Evolutionary conservation across 2,888 invertebrate genomes (phyloP), one percentile per base, ranked within the genome.

Genomic region (Trissolcus brochymenae): DNA sequence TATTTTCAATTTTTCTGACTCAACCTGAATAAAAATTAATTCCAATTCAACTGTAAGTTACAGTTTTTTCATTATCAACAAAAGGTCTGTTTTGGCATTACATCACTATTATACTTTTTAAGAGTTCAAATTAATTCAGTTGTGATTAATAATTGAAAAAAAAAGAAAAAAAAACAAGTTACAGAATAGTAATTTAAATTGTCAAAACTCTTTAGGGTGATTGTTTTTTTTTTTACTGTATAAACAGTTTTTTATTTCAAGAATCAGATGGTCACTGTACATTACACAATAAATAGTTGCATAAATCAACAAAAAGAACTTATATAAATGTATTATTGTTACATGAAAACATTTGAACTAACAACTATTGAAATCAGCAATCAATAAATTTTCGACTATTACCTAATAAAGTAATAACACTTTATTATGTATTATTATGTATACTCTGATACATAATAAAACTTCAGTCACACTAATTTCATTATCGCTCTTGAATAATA

Each of bases 211-310:
- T 60, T 41, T 41, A 11, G 16, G 25, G 17, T 29, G 53, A 25
- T 25, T 25, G 25, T 25, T 25, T 25, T 25, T 21, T 56, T 14
- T 54, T 55, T 0, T 29, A 46, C 46, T 64, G 46, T 17, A 59
- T 54, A 64, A 71, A 53, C 53, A 14, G 13, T 46, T 72, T 46
- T 72, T 72, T 72, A 72, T 72, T 72, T 64, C 64, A 64, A n/a
- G 16, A 46, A 46, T 14, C 11, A 46, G 16, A 46, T 46, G 46
- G 35, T 1, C 11, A 11, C 11, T 62, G 16, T 64, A 71, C 71
- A 62, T 61, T 70, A n/a, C 35, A 56, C 41, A 71, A 57, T n/a
- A 29, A 62, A 41, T 43, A 14, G 43, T 53, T 29, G 19, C 25
- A 43, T 56, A 57, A 64, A 64, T 59, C 13, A 51, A 59, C 21